Conservation (phyloP, 2,888 invertebrate species). For the Zootermopsis nevadensis region DNA sequence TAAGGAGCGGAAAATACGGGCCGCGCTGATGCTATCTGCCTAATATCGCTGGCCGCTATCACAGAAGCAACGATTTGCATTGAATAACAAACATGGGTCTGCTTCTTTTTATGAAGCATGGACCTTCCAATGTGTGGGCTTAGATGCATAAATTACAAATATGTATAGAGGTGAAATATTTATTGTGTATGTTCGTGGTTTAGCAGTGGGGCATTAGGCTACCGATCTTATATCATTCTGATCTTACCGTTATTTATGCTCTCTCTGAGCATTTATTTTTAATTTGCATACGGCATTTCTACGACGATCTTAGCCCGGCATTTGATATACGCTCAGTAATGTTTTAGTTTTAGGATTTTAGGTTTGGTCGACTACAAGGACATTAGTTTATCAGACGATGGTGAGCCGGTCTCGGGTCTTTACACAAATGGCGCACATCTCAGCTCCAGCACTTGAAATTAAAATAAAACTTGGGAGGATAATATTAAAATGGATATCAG, state of each 20-base stretch:
- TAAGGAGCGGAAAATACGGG: constrained; percentile 15
- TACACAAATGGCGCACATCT: no score
- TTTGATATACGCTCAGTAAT: background rate
- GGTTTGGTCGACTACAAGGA: no score
- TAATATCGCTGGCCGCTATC: background rate
- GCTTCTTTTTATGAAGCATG: constrained; percentile 26
- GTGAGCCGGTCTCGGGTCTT: no score
- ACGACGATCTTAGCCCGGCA: background rate
- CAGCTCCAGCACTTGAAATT: no score
- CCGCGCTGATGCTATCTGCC: constrained; percentile 18
- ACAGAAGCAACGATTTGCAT: constrained; percentile 38
- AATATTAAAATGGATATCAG: no score
- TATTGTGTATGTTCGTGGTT: background rate
- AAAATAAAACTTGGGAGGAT: no score
- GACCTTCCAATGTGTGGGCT: constrained; percentile 33
- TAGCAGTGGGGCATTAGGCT: constrained; percentile 31
- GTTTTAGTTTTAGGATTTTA: background rate
- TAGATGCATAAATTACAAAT: constrained; percentile 37
- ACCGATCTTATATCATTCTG: constrained; percentile 10
- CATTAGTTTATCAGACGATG: no score
- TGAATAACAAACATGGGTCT: constrained; percentile 38
- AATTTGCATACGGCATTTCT: constrained; percentile 18
- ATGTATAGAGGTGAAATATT: constrained; percentile 9
- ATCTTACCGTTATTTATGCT: constrained; percentile 11
- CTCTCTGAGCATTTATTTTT: constrained; percentile 7